Conservation (phyloP, 2,797 vertebrate species). For the Emydoidea blandingii region DNA sequence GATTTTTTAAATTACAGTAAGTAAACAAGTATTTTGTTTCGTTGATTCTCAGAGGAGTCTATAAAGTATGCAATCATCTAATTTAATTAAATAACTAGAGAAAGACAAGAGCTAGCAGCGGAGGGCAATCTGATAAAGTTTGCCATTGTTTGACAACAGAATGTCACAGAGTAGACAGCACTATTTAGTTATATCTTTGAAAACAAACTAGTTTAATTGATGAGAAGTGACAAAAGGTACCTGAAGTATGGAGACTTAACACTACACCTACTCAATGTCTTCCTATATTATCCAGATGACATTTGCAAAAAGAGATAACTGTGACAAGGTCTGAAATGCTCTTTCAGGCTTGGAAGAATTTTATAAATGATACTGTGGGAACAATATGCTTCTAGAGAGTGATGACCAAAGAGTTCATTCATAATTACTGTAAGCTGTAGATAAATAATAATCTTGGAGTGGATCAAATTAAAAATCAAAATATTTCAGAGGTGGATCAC, state of each 20-base stretch:
- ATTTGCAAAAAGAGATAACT: neutral
- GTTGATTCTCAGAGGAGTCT: neutral
- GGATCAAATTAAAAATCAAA: neutral
- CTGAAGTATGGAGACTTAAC: neutral
- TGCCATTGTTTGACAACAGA: conserved; percentile 11
- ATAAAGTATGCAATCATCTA: neutral
- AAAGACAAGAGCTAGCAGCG: neutral
- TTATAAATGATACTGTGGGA: neutral
- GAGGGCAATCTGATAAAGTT: neutral
- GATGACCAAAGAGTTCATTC: neutral
- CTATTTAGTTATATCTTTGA: neutral
- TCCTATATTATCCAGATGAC: neutral
- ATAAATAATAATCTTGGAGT: neutral
- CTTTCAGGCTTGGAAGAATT: neutral
- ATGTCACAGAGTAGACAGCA: neutral
- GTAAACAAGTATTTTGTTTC: neutral
- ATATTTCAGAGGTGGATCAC: neutral
- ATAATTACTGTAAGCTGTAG: neutral
- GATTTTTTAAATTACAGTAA: neutral
- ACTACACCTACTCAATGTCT: neutral
- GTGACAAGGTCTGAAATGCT: neutral
- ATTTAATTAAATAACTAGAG: neutral
- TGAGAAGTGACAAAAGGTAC: neutral
- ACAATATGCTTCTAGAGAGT: neutral
- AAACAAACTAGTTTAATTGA: conserved; percentile 26